These are phyloP conservation scores for Rhynchonycteris naso DNA, from an alignment of 2,797 vertebrate species.

Conservation along the genomic window DNA sequence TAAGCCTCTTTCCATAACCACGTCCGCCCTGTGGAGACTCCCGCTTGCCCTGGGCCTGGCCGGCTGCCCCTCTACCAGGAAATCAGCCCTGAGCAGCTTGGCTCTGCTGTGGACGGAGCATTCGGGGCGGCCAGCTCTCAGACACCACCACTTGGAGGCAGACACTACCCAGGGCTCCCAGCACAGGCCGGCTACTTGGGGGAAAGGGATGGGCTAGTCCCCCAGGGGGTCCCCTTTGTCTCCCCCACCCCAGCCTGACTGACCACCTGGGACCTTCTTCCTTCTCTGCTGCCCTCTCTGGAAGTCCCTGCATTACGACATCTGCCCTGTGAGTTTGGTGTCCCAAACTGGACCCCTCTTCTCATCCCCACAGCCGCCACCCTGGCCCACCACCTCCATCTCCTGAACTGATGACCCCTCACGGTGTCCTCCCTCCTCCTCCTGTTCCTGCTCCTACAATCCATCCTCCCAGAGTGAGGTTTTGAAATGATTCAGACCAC, in stretches of 20 bases:
- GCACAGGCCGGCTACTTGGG: neutral
- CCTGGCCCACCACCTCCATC: neutral
- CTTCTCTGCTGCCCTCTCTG: neutral
- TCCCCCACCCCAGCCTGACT: neutral
- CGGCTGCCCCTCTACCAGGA: neutral
- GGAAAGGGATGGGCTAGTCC: neutral
- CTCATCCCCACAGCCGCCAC: neutral
- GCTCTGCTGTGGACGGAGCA: neutral
- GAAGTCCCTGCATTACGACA: fast-evolving
- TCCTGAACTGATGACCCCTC: neutral
- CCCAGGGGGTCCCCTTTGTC: neutral
- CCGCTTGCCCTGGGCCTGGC: neutral
- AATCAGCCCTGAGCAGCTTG: neutral
- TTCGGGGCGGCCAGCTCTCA: neutral
- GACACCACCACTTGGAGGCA: neutral
- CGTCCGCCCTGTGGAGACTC: fast-evolving
- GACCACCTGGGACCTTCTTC: neutral
- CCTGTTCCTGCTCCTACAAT: neutral
- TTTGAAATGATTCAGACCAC: neutral
- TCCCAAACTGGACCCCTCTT: neutral
- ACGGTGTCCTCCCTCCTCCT: neutral
- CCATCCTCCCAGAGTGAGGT: neutral
- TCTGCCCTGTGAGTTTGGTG: neutral
- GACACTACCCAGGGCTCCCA: neutral
- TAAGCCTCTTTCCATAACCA: neutral